phyloP scores from a whole-genome alignment of 2,888 invertebrate genomes.

The Cynaeus angustus region DNA sequence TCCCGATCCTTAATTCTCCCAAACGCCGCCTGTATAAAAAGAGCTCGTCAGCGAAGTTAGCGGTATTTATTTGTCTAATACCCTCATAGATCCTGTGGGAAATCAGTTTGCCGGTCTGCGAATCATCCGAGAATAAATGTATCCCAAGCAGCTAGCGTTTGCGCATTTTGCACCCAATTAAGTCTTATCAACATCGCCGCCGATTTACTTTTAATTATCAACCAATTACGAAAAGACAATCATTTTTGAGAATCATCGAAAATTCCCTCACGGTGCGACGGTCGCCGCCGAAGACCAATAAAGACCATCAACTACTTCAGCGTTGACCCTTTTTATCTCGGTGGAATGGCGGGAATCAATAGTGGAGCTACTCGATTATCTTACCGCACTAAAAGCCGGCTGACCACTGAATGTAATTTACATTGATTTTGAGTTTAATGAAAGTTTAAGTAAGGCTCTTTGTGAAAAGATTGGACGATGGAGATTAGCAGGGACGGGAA shows the following conservation, averaged over 20 bases:
- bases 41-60: slow-evolving; percentile 66
- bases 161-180: slow-evolving; percentile 54
- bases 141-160: slow-evolving; percentile 52
- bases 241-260: slow-evolving; percentile 3
- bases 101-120: slow-evolving; percentile 64
- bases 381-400: slow-evolving; percentile 65
- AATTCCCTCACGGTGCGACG: slow-evolving; percentile 1
- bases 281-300: slow-evolving; percentile 55
- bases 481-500: slow-evolving; percentile 6
- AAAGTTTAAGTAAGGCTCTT: slow-evolving; percentile 67
- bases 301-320: slow-evolving; percentile 57
- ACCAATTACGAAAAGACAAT: slow-evolving; percentile 36
- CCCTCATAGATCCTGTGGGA: slow-evolving; percentile 68
- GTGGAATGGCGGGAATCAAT: slow-evolving; percentile 57
- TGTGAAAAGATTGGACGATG: slow-evolving; percentile 51
- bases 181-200: slow-evolving; percentile 48
- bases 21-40: slow-evolving; percentile 54
- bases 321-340: slow-evolving; percentile 62
- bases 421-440: slow-evolving; percentile 69
- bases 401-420: slow-evolving; percentile 69
- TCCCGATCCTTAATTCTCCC: slow-evolving; percentile 16
- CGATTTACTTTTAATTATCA: slow-evolving; percentile 52
- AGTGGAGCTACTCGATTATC: slow-evolving; percentile 64
- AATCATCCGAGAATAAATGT: slow-evolving; percentile 61
- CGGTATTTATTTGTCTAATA: slow-evolving; percentile 69